phyloP scores from a whole-genome alignment of 92 coral and sea anemone genomes.

The Umimayanthus chanpuru region DNA sequence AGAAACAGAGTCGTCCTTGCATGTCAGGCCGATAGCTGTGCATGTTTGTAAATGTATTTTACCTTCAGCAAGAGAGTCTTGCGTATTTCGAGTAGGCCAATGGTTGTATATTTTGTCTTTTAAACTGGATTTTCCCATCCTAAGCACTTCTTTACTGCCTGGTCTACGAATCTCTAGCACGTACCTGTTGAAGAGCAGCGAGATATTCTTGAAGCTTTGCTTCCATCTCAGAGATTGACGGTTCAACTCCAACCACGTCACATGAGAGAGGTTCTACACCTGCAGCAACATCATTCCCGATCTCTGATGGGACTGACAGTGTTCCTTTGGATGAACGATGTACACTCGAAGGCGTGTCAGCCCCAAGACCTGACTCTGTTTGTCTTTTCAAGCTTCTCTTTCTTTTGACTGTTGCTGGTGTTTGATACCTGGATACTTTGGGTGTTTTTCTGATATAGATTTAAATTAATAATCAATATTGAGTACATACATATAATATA shows the following conservation, averaged over 20 bases:
- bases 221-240: conserved; percentile 28
- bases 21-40: no score
- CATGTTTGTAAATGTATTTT: no score
- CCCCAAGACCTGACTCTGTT: background rate
- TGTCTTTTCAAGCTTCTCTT: background rate
- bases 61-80: no score
- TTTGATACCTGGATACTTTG: conserved; percentile 34
- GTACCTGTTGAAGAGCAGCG: conserved; percentile 51
- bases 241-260: conserved; percentile 45
- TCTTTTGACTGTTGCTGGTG: conserved; percentile 46
- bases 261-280: conserved; percentile 16
- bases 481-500: no score
- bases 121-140: no score
- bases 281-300: background rate
- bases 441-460: conserved; percentile 51
- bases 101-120: no score
- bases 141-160: no score
- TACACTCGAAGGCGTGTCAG: conserved; percentile 32
- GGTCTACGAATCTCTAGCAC: background rate
- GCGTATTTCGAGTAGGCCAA: no score
- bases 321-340: background rate
- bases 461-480: background rate
- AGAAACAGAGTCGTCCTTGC: no score
- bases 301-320: background rate
- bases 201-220: conserved; percentile 54